Evolutionary conservation across 1,140 invertebrate genomes (phyloP).

Genomic region (Orius insidiosus): DNA sequence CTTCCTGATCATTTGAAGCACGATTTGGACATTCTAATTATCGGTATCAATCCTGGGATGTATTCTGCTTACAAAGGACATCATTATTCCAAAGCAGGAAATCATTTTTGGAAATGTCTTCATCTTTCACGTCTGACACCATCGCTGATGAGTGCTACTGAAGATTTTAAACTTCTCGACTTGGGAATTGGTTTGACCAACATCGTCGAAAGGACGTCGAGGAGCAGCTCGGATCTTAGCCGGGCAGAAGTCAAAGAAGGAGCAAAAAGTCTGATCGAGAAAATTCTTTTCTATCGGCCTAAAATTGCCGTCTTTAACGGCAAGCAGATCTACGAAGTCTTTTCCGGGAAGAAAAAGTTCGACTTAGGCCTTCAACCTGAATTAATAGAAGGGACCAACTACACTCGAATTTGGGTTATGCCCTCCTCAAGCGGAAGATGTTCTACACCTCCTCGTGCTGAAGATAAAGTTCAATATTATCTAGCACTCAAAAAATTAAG

Average conservation of each 20-base stretch:
- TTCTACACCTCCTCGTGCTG: constrained; percentile 81
- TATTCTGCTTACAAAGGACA: constrained; percentile 94
- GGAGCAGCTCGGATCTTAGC: constrained; percentile 87
- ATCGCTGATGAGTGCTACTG: constrained; percentile 86
- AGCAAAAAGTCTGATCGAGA: constrained; percentile 73
- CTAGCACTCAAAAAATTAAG: constrained; percentile 83
- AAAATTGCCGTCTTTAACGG: constrained; percentile 97
- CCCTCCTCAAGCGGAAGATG: constrained; percentile 91
- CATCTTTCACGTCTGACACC: constrained; percentile 83
- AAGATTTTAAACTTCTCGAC: constrained; percentile 82
- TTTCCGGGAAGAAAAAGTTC: constrained; percentile 92
- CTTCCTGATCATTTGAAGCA: constrained; percentile 81
- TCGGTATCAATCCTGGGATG: constrained; percentile 91
- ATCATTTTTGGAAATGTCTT: constrained; percentile 98
- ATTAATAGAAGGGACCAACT: constrained; percentile 79
- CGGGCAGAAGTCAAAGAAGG: constrained; percentile 89
- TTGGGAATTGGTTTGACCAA: constrained; percentile 95
- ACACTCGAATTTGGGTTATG: constrained; percentile 96
- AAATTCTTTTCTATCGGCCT: constrained; percentile 74
- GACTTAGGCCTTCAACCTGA: constrained; percentile 89
- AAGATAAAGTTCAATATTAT: constrained; percentile 95
- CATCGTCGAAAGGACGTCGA: constrained; percentile 85
- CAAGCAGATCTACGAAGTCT: constrained; percentile 93
- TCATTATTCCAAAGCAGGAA: constrained; percentile 93
- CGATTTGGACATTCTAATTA: constrained; percentile 93